Evolutionary conservation across 2,797 vertebrate species (phyloP).

Genomic region (Manis crassicaudata): DNA sequence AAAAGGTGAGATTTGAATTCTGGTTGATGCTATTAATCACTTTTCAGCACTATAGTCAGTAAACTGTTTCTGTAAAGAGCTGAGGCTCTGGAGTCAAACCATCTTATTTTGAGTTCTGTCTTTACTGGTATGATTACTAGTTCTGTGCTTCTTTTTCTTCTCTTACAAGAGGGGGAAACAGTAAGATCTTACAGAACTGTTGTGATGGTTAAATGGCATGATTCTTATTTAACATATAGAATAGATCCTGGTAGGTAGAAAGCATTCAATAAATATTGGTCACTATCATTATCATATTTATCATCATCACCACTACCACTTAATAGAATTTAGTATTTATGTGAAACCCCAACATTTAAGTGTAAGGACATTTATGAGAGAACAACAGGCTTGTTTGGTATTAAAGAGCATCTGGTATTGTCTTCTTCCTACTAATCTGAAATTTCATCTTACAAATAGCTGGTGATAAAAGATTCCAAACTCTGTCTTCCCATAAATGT

Average conservation of each 20-base stretch:
- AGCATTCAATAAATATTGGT: not conserved
- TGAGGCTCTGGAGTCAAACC: not conserved
- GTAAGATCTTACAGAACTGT: not conserved
- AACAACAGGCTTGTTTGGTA: not conserved
- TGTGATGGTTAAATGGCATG: not conserved
- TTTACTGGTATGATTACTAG: not conserved
- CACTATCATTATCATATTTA: not conserved
- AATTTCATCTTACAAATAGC: constrained; percentile 71
- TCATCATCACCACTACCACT: not conserved
- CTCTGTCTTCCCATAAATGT: constrained; percentile 72
- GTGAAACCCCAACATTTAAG: not conserved
- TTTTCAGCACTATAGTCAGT: not conserved
- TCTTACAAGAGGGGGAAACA: not conserved
- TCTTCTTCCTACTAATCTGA: constrained; percentile 50
- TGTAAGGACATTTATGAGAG: not conserved
- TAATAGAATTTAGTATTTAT: not conserved
- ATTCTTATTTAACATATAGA: not conserved
- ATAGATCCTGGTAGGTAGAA: not conserved
- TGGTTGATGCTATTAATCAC: not conserved
- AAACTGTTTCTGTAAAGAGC: not conserved
- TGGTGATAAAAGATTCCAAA: constrained; percentile 63
- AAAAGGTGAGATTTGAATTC: not conserved
- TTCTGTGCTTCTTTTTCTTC: not conserved
- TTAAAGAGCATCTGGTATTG: constrained; percentile 11
- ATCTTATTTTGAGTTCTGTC: not conserved